A percentile compares a stretch with the other conserved stretches of the same genome.
These are phyloP conservation scores for Oreochromis tanganicae DNA, from an alignment of 2,113 vertebrate genomes.

Conservation along the genomic window DNA sequence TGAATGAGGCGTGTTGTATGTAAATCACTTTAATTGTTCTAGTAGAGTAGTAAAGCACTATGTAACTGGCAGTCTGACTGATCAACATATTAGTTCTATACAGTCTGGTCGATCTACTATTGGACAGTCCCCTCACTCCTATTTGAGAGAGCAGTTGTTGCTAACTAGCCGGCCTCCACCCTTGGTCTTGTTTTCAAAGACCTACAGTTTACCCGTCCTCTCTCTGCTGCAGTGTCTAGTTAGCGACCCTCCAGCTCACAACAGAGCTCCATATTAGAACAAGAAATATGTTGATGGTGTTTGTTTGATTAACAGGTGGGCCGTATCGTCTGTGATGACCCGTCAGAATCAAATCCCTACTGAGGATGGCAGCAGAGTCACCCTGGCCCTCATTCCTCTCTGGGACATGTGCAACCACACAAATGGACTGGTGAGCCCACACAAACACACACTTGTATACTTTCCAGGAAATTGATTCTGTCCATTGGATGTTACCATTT, in stretches of 20 bases:
- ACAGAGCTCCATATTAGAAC: neutral
- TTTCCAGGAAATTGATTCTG: neutral
- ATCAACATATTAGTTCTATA: neutral
- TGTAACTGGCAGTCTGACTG: neutral
- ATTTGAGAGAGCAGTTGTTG: neutral
- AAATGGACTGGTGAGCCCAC: conserved; percentile 83
- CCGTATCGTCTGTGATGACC: conserved; percentile 97
- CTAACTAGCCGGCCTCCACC: neutral
- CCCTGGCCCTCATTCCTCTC: conserved; percentile 91
- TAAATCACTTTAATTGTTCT: neutral
- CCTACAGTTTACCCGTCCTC: neutral
- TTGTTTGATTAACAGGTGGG: conserved; percentile 78
- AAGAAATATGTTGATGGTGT: neutral
- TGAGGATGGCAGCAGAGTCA: conserved; percentile 92
- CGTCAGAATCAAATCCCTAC: conserved; percentile 98
- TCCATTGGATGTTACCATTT: neutral
- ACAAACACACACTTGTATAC: neutral
- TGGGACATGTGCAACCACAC: conserved; percentile 99
- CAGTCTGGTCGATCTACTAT: neutral
- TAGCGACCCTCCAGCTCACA: neutral
- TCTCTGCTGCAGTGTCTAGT: neutral
- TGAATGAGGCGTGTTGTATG: neutral
- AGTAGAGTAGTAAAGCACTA: neutral
- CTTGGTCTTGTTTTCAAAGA: neutral
- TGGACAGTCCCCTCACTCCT: neutral